A percentile compares a stretch with the other conserved stretches of the same genome.
phyloP scores from a whole-genome alignment of 2,888 invertebrate species.

The Aphelenchoides bicaudatus region DNA sequence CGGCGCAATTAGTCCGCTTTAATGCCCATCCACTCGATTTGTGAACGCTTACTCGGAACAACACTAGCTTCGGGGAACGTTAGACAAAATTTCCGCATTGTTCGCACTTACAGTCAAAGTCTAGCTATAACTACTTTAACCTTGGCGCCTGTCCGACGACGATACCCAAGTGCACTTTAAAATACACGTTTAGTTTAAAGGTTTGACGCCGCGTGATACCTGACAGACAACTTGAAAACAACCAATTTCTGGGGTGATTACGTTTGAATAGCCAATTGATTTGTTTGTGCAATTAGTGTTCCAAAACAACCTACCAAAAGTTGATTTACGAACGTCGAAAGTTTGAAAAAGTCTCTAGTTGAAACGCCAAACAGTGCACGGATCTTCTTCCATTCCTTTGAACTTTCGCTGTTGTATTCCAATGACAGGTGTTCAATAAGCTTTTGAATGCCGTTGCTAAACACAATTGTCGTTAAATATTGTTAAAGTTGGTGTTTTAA shows the following conservation, averaged over 20 bases:
- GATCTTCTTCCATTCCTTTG: slow-evolving; percentile 23
- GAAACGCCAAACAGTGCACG: slow-evolving; percentile 27
- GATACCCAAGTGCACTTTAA: too few relatives aligned
- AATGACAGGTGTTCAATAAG: slow-evolving; percentile 31
- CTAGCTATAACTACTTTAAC: too few relatives aligned
- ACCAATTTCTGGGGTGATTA: slow-evolving; percentile 15
- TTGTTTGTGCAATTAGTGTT: background rate
- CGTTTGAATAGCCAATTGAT: background rate
- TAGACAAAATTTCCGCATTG: too few relatives aligned
- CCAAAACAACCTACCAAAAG: slow-evolving; percentile 18
- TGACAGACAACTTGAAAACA: too few relatives aligned
- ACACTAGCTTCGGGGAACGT: too few relatives aligned
- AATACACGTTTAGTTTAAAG: too few relatives aligned
- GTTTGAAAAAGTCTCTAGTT: slow-evolving; percentile 13
- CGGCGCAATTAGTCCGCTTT: too few relatives aligned
- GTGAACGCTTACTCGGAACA: too few relatives aligned
- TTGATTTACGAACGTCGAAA: slow-evolving; percentile 10
- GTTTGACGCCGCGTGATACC: too few relatives aligned
- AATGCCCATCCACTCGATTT: too few relatives aligned
- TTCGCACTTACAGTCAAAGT: too few relatives aligned
- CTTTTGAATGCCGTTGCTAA: slow-evolving; percentile 25
- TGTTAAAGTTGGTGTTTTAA: background rate
- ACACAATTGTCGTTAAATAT: slow-evolving; percentile 13
- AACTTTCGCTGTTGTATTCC: slow-evolving; percentile 30
- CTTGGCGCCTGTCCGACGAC: too few relatives aligned